Percentiles rank a stretch among this genome's conserved stretches.
Evolutionary conservation across 2,113 vertebrate genomes (phyloP).

Genomic region (Merops nubicus): DNA sequence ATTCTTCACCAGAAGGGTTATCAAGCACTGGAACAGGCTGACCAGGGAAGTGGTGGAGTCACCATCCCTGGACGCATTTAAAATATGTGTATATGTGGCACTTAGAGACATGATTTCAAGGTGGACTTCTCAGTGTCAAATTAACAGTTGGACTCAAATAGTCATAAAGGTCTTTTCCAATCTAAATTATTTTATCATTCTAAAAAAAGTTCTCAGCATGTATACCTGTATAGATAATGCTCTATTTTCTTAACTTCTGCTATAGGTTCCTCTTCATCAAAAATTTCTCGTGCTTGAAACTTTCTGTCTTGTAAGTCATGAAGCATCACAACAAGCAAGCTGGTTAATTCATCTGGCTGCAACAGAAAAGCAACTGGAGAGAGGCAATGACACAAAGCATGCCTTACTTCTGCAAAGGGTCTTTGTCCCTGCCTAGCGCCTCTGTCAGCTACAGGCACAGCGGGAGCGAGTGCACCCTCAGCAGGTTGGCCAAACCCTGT

Average conservation of each 20-base stretch:
- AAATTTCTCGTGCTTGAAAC: constrained; percentile 76
- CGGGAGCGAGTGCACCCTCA: neutral
- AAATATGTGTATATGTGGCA: neutral
- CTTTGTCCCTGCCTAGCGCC: neutral
- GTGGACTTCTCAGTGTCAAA: neutral
- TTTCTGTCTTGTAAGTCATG: constrained; percentile 90
- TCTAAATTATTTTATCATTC: neutral
- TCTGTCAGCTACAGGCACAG: neutral
- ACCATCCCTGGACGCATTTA: neutral
- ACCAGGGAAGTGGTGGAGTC: neutral
- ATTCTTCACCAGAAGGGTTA: neutral
- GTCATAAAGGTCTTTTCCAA: neutral
- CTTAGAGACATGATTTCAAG: neutral
- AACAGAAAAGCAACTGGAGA: constrained; percentile 31
- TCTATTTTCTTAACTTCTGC: constrained; percentile 84
- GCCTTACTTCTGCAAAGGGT: neutral
- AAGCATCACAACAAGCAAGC: constrained; percentile 88
- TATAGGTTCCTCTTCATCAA: constrained; percentile 52
- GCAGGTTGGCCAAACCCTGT: neutral
- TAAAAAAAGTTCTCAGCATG: neutral
- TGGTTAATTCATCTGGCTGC: constrained; percentile 84
- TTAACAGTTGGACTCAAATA: neutral
- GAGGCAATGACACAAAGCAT: neutral
- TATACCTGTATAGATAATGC: constrained; percentile 80
- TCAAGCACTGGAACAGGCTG: neutral